Percentiles rank a stretch among this genome's conserved stretches.
phyloP scores from a whole-genome alignment of 2,113 vertebrate genomes.

The Uria lomvia region DNA sequence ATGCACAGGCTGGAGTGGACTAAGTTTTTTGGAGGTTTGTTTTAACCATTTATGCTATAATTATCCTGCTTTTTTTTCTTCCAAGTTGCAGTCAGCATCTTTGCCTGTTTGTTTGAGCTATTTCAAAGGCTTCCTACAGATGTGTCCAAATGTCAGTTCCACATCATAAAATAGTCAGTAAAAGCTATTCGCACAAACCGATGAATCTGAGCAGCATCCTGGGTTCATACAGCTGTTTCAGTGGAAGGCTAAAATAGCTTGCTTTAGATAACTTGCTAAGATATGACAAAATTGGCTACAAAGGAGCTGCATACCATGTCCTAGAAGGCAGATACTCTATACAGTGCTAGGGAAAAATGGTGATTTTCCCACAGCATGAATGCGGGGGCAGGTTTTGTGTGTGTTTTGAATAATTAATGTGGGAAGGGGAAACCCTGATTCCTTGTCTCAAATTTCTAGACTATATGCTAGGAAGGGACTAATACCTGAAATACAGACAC shows the following conservation, averaged over 20 bases:
- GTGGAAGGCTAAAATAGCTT: not conserved
- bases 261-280: not conserved
- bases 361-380: not conserved
- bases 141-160: not conserved
- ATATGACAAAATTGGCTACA: not conserved
- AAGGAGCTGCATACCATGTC: not conserved
- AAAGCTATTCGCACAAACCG: not conserved
- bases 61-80: not conserved
- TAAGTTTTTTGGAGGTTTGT: not conserved
- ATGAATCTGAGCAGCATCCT: not conserved
- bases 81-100: not conserved
- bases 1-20: not conserved
- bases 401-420: not conserved
- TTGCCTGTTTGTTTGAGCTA: not conserved
- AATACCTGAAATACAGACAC: not conserved
- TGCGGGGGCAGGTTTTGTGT: not conserved
- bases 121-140: not conserved
- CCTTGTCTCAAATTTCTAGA: not conserved
- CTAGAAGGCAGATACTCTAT: not conserved
- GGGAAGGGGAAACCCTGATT: not conserved
- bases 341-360: rapidly evolving
- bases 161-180: not conserved
- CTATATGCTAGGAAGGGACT: not conserved
- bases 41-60: not conserved
- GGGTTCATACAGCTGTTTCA: not conserved